phyloP scores from a whole-genome alignment of 2,113 vertebrate genomes.

The Xiphias gladius region DNA sequence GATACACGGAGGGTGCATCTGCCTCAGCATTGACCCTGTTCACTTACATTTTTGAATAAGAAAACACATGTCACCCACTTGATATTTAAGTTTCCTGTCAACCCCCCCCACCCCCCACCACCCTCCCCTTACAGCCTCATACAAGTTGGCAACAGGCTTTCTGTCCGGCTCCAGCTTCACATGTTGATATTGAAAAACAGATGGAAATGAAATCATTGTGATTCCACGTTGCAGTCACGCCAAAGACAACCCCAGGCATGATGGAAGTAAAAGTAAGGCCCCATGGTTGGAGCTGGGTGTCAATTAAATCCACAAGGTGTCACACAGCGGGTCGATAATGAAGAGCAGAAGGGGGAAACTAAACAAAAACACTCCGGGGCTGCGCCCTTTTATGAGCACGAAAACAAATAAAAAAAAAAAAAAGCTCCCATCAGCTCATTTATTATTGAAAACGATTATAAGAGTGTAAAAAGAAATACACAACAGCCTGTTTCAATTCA shows the following conservation, averaged over 20 bases:
- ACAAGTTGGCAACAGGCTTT: slow-evolving; percentile 76
- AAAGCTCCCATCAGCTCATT: neutral
- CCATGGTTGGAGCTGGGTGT: slow-evolving; percentile 43
- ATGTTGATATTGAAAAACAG: slow-evolving; percentile 83
- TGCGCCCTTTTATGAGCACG: neutral
- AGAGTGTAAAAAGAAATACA: slow-evolving; percentile 2
- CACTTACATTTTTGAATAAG: slow-evolving; percentile 61
- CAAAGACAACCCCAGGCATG: slow-evolving; percentile 77
- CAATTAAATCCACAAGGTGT: slow-evolving; percentile 50
- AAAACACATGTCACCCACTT: slow-evolving; percentile 76
- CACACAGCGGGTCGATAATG: slow-evolving; percentile 36
- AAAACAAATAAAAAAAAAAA: slow-evolving; percentile 18
- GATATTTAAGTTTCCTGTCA: slow-evolving; percentile 71
- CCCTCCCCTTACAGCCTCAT: slow-evolving; percentile 57
- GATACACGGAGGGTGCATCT: slow-evolving; percentile 3
- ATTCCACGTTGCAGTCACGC: slow-evolving; percentile 69
- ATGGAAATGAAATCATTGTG: slow-evolving; percentile 82
- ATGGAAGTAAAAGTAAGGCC: slow-evolving; percentile 43
- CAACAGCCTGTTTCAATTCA: slow-evolving; percentile 23
- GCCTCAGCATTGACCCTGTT: slow-evolving; percentile 49
- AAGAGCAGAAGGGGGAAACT: slow-evolving; percentile 16
- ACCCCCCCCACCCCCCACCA: slow-evolving; percentile 25
- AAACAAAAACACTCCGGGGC: neutral
- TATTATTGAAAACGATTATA: neutral
- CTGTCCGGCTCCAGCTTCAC: slow-evolving; percentile 68